Evolutionary conservation across 2,888 invertebrate species (phyloP).

Genomic region (Adelphocoris suturalis): DNA sequence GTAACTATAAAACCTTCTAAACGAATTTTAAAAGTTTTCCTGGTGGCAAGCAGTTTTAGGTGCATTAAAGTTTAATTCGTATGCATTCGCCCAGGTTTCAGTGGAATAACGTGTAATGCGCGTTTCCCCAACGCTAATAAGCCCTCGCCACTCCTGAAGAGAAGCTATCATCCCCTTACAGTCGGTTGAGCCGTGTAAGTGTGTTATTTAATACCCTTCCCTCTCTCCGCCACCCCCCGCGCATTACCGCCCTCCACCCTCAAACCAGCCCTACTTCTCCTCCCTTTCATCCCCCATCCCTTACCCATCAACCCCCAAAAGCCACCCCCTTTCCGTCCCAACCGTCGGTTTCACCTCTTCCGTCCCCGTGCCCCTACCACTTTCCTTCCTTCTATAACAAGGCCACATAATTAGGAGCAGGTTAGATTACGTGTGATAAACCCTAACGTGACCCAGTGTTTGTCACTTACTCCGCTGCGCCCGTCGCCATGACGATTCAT

Average conservation of each 20-base stretch:
- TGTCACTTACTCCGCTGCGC: slow-evolving; percentile 56
- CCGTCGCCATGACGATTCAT: slow-evolving; percentile 66
- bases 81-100: too few species aligned
- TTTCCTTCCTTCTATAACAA: slow-evolving; percentile 44
- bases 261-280: neutral
- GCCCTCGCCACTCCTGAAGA: neutral
- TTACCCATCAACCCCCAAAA: neutral
- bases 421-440: slow-evolving; percentile 69
- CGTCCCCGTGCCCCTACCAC: neutral
- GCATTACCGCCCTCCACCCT: neutral
- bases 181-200: neutral
- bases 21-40: too few species aligned
- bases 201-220: neutral
- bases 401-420: slow-evolving; percentile 62
- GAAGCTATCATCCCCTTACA: slow-evolving; percentile 1
- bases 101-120: neutral
- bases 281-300: neutral
- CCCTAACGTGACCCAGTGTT: slow-evolving; percentile 64
- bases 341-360: neutral
- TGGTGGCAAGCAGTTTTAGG: too few species aligned
- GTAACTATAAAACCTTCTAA: too few species aligned
- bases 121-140: neutral
- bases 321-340: neutral
- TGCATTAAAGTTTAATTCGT: too few species aligned
- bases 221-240: neutral